Base-by-base conservation (phyloP, 37 sponge, comb jelly and placozoan species). In the Cladorhizidae sp. region DNA sequence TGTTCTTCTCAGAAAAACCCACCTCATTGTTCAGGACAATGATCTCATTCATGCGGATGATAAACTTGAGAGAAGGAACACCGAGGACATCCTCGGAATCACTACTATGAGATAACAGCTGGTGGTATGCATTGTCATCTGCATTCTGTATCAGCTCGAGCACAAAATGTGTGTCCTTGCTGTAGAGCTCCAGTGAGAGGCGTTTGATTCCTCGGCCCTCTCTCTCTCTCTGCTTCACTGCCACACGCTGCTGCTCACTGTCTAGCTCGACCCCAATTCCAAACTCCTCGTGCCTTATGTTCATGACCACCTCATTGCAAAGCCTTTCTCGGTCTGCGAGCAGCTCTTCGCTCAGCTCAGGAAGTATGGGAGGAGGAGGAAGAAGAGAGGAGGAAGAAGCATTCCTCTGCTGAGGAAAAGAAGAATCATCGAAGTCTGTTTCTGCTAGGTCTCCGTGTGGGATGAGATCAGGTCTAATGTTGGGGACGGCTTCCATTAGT, bases 161-260 rank as follows among this genome's bases (percentile, higher is more conserved):
- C 39, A 89, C 90, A 84, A 89, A 89, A 67, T 89, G 90, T 31
- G 90, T 89, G 80, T 89, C 90, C 55, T 79, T 89, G 51, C 85
- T 89, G 80, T 89, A 89, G 39, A 89, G 80, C 41, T 89, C 90
- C 9, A 75, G 45, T 28, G 90, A 89, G 49, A 89, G 90, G 17
- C 90, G 74, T 52, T 83, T 80, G 6, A 89, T 57, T 1, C 90
- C 75, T 12, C 90, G 49, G 9, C 85, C 90, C 35, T 84, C 85
- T 73, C 90, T 61, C 37, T 38, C 43, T 52, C 85, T 57, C 82
- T 79, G 80, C 49, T 73, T 89, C 69, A 73, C 45, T 12, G 78
- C 80, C 0, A 89, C 42, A 39, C 45, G 37, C 71, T 77, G 42
- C 61, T 78, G 74, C 18, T 79, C 20, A 12, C 7, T 55, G 32